A percentile compares a stretch with the other conserved stretches of the same genome.
Conservation (phyloP, 1,140 invertebrate species). For the Eciton burchellii region DNA sequence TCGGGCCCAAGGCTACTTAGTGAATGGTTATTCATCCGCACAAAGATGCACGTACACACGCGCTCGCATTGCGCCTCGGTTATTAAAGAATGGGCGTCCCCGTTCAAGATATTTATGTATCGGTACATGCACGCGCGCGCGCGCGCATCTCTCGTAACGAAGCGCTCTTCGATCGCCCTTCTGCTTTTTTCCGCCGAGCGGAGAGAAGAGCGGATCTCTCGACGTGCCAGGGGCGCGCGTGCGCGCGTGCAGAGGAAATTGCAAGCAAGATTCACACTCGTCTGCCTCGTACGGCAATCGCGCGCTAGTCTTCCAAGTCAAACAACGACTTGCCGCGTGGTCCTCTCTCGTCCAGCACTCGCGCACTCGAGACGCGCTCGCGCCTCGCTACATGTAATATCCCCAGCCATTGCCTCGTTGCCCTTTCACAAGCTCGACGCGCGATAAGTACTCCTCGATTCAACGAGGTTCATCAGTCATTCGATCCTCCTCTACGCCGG, state of each 20-base stretch:
- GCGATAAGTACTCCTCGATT: conserved; percentile 65
- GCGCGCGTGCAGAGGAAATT: conserved; percentile 15
- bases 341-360: not conserved
- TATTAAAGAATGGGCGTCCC: conserved; percentile 76
- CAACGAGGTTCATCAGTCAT: conserved; percentile 67
- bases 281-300: not conserved
- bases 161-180: conserved; percentile 28
- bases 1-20: conserved; percentile 60
- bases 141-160: conserved; percentile 54
- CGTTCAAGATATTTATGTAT: conserved; percentile 76
- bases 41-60: conserved; percentile 12
- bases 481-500: conserved; percentile 55
- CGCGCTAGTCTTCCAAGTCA: conserved; percentile 48
- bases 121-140: conserved; percentile 48
- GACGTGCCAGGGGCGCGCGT: not conserved
- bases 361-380: conserved; percentile 50
- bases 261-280: conserved; percentile 27
- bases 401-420: conserved; percentile 44
- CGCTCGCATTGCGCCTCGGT: conserved; percentile 58
- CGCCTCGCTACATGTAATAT: conserved; percentile 49
- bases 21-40: conserved; percentile 66
- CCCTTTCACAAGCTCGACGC: conserved; percentile 61
- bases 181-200: conserved; percentile 8
- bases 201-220: conserved; percentile 22
- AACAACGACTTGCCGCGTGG: conserved; percentile 31